These are phyloP conservation scores for Aplysina aerophoba DNA, from an alignment of 37 sponge, comb jelly and placozoan genomes.

Conservation along the genomic window DNA sequence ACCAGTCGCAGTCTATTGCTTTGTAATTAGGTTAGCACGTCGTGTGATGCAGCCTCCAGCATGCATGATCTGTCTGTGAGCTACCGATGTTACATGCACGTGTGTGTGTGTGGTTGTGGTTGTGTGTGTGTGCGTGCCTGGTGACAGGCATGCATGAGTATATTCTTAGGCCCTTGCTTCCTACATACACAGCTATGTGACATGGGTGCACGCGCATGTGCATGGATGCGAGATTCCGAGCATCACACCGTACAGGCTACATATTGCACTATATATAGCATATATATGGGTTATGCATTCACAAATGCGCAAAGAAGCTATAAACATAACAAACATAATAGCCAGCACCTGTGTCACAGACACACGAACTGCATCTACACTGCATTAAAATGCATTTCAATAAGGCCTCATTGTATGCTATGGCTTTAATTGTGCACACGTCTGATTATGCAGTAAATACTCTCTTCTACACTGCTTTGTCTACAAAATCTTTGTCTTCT, in stretches of 20 bases:
- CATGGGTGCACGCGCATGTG: not conserved
- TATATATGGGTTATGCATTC: too few species aligned
- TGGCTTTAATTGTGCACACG: not conserved
- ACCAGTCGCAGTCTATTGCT: too few species aligned
- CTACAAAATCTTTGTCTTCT: not conserved
- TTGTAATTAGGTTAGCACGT: too few species aligned
- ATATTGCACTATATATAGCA: too few species aligned
- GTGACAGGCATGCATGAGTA: not conserved
- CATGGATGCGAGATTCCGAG: not conserved
- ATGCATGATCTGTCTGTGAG: constrained; percentile 5
- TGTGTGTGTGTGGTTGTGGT: constrained; percentile 1
- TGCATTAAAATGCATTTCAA: too few species aligned
- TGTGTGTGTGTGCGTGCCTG: constrained; percentile 19
- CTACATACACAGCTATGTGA: not conserved
- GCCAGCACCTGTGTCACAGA: too few species aligned
- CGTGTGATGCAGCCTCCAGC: too few species aligned
- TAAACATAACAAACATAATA: too few species aligned
- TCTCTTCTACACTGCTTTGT: not conserved
- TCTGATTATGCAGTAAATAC: not conserved
- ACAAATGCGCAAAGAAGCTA: too few species aligned
- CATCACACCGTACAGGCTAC: not conserved
- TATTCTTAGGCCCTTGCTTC: not conserved
- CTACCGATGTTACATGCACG: not conserved
- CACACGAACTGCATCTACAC: too few species aligned
- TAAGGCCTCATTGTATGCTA: too few species aligned